Evolutionary conservation across 2,113 vertebrate species (phyloP), one percentile per base, ranked within the genome.

Genomic region (Stegostoma tigrinum): DNA sequence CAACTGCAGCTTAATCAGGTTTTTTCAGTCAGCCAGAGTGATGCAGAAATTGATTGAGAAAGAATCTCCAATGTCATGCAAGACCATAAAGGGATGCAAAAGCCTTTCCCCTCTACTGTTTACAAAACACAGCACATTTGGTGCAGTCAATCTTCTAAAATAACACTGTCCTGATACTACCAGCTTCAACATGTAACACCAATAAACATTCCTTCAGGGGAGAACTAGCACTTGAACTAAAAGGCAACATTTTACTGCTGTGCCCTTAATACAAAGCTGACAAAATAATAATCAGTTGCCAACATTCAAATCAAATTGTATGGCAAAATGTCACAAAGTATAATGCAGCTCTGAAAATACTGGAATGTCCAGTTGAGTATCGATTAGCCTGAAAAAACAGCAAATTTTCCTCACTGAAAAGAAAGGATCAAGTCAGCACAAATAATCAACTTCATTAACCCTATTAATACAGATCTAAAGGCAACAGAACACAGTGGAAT

Each of bases 111-210:
- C 24, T 42, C 64, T 45, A 45, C 45, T 95, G 94, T 95, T 95
- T 95, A 72, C 94, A 72, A 48, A 70, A 95, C 10, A 8, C 45
- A 52, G 94, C 67, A 72, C 94, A 95, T 95, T 95, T 95, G 94
- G 10, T 52, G 67, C 94, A 72, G 23, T 95, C 94, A 95, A 72
- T 95, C 94, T 72, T 42, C 67, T 72, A 95, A 95, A 95, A 95
- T 95, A 72, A 72, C n/a, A 42, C 94, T 30, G 94, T 75, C 68
- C 27, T 45, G 68, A 72, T 68, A 70, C 68, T 14, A 64, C 27
- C 34, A 27, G 14, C 23, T 75, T 38, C 30, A 52, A n/a, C 30
- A 93, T 19, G 64, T 93, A 38, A 93, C 89, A 93, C 80, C 80
- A 21, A 83, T 7, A 66, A 66, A 61, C n/a, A 30, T 21, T 66